Percentiles rank a stretch among this genome's conserved stretches.
These are phyloP conservation scores for Sitobion miscanthi DNA, from an alignment of 1,140 invertebrate species.

Conservation along the genomic window DNA sequence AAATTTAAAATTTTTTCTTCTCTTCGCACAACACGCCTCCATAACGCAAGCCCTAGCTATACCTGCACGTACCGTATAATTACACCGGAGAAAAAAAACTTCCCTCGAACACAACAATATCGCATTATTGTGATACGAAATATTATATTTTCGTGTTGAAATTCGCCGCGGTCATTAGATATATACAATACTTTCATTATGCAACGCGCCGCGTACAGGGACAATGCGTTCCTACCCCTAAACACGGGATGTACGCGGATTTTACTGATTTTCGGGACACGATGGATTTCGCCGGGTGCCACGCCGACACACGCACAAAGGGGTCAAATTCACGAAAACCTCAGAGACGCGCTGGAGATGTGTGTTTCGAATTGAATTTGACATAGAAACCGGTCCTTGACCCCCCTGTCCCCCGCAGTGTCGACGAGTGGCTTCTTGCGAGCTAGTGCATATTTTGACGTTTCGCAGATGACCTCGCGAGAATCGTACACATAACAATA, in stretches of 20 bases:
- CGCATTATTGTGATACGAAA: background rate
- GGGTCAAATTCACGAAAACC: constrained; percentile 46
- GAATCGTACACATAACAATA: constrained; percentile 7
- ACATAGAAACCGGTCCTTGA: constrained; percentile 57
- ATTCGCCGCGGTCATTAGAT: constrained; percentile 11
- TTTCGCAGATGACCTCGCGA: constrained; percentile 54
- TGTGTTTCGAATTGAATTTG: constrained; percentile 57
- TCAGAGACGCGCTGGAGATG: constrained; percentile 34
- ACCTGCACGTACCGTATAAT: background rate
- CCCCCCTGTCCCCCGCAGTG: constrained; percentile 22
- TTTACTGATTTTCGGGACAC: background rate
- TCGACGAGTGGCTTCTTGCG: background rate
- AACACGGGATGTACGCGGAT: background rate
- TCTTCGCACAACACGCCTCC: too few species aligned
- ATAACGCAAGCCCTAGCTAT: too few species aligned
- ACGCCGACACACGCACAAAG: background rate
- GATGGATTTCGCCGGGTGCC: background rate
- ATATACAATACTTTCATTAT: constrained; percentile 28
- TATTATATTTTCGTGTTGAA: background rate
- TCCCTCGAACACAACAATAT: background rate
- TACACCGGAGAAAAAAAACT: background rate
- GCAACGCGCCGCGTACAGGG: background rate
- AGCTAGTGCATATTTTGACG: constrained; percentile 54
- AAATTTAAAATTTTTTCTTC: background rate
- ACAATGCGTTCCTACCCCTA: background rate